Percentiles rank a stretch among this genome's conserved stretches.
These are phyloP conservation scores for Formica aserva DNA, from an alignment of 2,888 invertebrate species.

Conservation along the genomic window DNA sequence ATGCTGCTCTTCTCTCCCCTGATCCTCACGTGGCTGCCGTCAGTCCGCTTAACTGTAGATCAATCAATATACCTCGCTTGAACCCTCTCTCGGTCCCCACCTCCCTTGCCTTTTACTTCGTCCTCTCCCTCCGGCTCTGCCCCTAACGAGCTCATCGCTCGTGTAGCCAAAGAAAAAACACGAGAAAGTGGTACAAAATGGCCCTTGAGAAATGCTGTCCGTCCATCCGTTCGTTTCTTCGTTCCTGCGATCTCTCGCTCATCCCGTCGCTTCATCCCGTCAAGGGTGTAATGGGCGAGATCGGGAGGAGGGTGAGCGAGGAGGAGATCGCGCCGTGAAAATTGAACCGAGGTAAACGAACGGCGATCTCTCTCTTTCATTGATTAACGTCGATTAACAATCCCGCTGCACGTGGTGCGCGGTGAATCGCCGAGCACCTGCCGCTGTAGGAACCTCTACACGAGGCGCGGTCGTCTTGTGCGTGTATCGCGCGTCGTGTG, in stretches of 20 bases:
- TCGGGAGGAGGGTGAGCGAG: slow-evolving; percentile 61
- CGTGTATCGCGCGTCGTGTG: slow-evolving; percentile 10
- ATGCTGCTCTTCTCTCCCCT: slow-evolving; percentile 65
- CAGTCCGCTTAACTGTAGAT: slow-evolving; percentile 82
- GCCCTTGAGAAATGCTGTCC: slow-evolving; percentile 80
- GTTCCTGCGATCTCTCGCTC: slow-evolving; percentile 13
- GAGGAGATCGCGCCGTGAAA: slow-evolving; percentile 79
- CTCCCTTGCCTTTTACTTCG: slow-evolving; percentile 63
- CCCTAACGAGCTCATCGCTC: slow-evolving; percentile 83
- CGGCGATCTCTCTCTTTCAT: slow-evolving; percentile 42
- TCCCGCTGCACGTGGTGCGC: slow-evolving; percentile 23
- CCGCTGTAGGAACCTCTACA: slow-evolving; percentile 40
- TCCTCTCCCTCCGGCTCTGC: slow-evolving; percentile 70
- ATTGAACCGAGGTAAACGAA: slow-evolving; percentile 66
- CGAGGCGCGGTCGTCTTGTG: slow-evolving; percentile 19
- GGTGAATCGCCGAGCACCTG: slow-evolving; percentile 55
- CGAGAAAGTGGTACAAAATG: slow-evolving; percentile 83
- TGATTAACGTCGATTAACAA: slow-evolving; percentile 46
- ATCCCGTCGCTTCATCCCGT: slow-evolving; percentile 31
- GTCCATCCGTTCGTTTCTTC: slow-evolving; percentile 57
- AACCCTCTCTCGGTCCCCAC: slow-evolving; percentile 67
- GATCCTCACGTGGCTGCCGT: slow-evolving; percentile 77
- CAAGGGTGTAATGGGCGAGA: slow-evolving; percentile 23
- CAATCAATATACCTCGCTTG: slow-evolving; percentile 82
- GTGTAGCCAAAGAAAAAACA: slow-evolving; percentile 76